Percentiles rank a stretch among this genome's conserved stretches.
Conservation (phyloP, 92 coral and sea anemone genomes). For the Diadumene lineata region DNA sequence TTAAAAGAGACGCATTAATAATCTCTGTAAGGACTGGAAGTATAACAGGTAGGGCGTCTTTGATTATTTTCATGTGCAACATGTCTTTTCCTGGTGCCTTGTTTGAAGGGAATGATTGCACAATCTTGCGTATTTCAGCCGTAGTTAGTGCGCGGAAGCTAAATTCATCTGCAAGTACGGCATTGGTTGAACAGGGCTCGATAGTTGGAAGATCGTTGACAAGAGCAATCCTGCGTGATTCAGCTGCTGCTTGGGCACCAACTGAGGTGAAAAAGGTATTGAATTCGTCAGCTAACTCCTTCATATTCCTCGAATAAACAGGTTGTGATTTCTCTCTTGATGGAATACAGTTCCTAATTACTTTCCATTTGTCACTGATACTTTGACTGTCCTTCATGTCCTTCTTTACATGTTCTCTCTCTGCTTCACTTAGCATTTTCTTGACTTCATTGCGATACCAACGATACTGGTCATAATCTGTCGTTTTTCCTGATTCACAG, state of each 20-base stretch:
- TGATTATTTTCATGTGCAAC: conserved; percentile 18
- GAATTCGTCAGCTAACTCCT: conserved; percentile 53
- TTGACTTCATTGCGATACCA: conserved; percentile 17
- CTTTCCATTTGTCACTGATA: conserved; percentile 55
- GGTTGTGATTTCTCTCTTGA: conserved; percentile 34
- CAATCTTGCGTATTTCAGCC: not conserved
- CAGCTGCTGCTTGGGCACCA: conserved; percentile 17
- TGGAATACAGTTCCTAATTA: conserved; percentile 56
- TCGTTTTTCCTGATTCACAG: not conserved
- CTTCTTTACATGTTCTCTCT: conserved; percentile 32
- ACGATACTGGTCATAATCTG: conserved; percentile 16
- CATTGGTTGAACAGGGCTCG: not conserved
- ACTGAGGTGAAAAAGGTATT: conserved; percentile 59
- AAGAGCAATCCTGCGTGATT: not conserved
- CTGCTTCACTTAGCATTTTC: conserved; percentile 17
- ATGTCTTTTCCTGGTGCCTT: conserved; percentile 37
- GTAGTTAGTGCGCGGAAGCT: conserved; percentile 11
- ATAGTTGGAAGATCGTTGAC: not conserved
- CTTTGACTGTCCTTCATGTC: conserved; percentile 16
- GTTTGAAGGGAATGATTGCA: conserved; percentile 28
- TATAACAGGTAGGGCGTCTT: conserved; percentile 28
- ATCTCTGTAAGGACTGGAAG: conserved; percentile 25
- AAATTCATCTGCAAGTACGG: conserved; percentile 3
- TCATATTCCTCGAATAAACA: conserved; percentile 42
- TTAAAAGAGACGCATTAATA: conserved; percentile 20